Base-by-base conservation (phyloP, 2,113 vertebrate genomes). In the Cyanistes caeruleus region DNA sequence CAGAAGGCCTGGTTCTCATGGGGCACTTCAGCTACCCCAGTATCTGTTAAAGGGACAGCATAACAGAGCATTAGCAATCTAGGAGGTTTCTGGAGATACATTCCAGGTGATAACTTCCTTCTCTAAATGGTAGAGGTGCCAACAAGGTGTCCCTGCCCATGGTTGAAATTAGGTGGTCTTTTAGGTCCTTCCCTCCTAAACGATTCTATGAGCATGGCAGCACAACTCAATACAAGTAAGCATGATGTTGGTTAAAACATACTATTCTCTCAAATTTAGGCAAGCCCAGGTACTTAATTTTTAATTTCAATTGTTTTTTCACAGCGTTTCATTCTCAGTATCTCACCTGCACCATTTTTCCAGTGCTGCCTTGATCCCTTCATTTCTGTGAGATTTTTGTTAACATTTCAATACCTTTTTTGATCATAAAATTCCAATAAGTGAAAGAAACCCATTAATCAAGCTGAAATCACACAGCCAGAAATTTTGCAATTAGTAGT, bases 231-330 rank as follows among this genome's bases (percentile, higher is more conserved):
- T 51, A 31, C 6, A 16, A 84, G 37, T 35, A 84, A 87, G 10
- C 27, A 52, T 35, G 22, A 39, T 0, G 0, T 43, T 30, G 8
- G 28, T 67, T 74, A 74, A 73, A 87, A 30, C 8, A 10, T 46
- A 37, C 21, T 49, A n/a, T 53, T 65, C 41, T 53, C 15, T 70
- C n/a, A 35, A 22, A 27, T 79, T 68, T 64, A 64, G 31, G 30
- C 20, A 79, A 63, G 7, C 25, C 37, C 23, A 23, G 9, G 6
- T 77, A 18, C n/a, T 73, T 81, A 6, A 23, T 28, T 18, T 41
- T 10, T 46, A 83, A 68, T 4, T 17, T 52, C 30, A n/a, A 41
- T 17, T 41, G 10, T 72, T 84, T 81, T 30, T 55, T 10, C 7
- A 7, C 27, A 59, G 13, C 37, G 4, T 55, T 87, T 56, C 10